These are phyloP conservation scores for Catharus ustulatus DNA, from an alignment of 2,797 vertebrate species.

Conservation along the genomic window DNA sequence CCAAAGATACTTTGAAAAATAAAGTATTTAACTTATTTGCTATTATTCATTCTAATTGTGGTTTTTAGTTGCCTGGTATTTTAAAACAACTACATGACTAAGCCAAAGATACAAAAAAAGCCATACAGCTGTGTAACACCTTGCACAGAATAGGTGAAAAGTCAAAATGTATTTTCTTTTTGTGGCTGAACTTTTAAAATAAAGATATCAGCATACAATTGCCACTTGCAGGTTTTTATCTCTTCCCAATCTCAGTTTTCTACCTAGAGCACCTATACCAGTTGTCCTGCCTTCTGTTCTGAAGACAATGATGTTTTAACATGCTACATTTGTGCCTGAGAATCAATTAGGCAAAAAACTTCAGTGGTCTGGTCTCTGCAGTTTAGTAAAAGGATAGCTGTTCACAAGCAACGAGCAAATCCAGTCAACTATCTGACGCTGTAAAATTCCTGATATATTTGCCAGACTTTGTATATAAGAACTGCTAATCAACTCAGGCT, in stretches of 20 bases:
- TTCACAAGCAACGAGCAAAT: background rate
- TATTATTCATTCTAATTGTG: background rate
- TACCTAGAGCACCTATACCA: background rate
- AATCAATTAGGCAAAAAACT: background rate
- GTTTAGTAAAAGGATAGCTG: background rate
- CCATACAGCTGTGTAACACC: background rate
- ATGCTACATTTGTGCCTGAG: background rate
- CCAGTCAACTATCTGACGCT: background rate
- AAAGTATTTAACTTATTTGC: background rate
- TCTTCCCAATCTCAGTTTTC: background rate
- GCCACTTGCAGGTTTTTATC: background rate
- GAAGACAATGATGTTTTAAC: background rate
- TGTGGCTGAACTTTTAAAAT: background rate
- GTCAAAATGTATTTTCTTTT: background rate
- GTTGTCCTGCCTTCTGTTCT: background rate
- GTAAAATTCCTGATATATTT: conserved; percentile 4
- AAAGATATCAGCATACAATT: background rate
- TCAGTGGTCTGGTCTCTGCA: background rate
- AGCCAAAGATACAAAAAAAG: background rate
- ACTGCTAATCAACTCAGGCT: background rate
- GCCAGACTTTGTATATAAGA: background rate
- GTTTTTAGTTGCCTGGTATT: background rate
- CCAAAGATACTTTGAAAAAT: background rate
- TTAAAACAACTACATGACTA: conserved; percentile 5
- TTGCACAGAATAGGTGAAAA: background rate